Conservation (phyloP, 2,888 invertebrate genomes). For the Tinea pellionella region DNA sequence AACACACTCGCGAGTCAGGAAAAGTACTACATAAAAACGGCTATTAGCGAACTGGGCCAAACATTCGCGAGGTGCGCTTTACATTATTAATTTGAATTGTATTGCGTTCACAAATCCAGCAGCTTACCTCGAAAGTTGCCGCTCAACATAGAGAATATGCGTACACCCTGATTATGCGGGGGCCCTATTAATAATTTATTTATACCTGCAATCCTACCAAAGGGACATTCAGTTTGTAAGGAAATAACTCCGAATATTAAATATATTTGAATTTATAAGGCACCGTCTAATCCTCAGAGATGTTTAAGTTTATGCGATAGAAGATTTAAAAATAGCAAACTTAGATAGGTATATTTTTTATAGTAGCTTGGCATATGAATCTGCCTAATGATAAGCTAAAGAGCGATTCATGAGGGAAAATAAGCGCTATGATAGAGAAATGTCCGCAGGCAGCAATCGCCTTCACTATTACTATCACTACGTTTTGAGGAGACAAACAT, state of each 20-base stretch:
- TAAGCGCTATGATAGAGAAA: too few species aligned
- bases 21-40: neutral
- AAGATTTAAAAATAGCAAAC: too few species aligned
- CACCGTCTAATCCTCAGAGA: too few species aligned
- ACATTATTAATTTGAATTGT: constrained; percentile 7
- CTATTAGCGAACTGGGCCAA: neutral
- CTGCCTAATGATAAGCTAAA: too few species aligned
- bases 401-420: too few species aligned
- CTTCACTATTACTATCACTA: too few species aligned
- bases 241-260: neutral
- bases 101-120: constrained; percentile 4
- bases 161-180: constrained; percentile 8
- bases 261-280: neutral
- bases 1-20: neutral
- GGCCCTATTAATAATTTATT: constrained; percentile 6
- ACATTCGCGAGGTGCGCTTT: neutral
- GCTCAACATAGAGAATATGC: neutral
- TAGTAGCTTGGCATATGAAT: too few species aligned
- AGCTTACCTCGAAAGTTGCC: constrained; percentile 1
- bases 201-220: constrained; percentile 1
- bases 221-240: neutral
- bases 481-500: too few species aligned
- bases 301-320: too few species aligned
- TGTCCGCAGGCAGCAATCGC: too few species aligned
- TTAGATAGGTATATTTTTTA: too few species aligned